Base-by-base conservation (phyloP, 37 sponge, comb jelly and placozoan genomes). In the Cliona cf. orientalis region DNA sequence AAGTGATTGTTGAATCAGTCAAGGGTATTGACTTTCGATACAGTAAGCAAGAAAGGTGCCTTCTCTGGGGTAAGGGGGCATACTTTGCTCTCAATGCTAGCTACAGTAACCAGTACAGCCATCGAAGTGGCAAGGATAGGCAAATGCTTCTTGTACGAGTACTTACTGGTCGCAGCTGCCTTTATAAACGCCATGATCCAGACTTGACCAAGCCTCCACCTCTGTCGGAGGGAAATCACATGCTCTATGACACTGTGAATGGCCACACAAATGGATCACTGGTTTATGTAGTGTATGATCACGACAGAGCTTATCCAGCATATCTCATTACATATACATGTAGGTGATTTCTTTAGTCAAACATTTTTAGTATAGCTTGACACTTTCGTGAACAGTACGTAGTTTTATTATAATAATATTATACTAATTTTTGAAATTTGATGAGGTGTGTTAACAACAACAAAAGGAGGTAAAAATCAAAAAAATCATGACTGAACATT, bases 51-150 rank as follows among this genome's bases (percentile, higher is more conserved):
- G 85, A 78, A 23, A n/a, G n/a, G n/a, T n/a, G n/a, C n/a, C 23
- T 40, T 0, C 56, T 85, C 64, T 95, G 95, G 95, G 95, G 95
- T 0, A 77, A n/a, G 5, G 95, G 86, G 31, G 84, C 79, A 23
- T 95, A 95, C 80, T 95, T 95, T 85, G 95, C 95, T 33, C 82
- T 85, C 6, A 75, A 95, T 58, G 91, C 91, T 4, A 85, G 75
- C 70, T 95, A 95, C 75, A 86, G 86, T 35, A 79, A 76, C 58
- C 46, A 45, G 9, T 91, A 80, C 39, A 58, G 83, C 23, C 29
- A 46, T 46, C n/a, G n/a, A n/a, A 38, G 3, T 76, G 63, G 64
- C 38, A n/a, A n/a, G n/a, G n/a, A 57, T 11, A 83, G 42, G 29
- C 90, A 93, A 37, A 53, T 93, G 70, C 73, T 93, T 38, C 44